Conservation (phyloP, 1,140 invertebrate species). For the Bombus pascuorum region DNA sequence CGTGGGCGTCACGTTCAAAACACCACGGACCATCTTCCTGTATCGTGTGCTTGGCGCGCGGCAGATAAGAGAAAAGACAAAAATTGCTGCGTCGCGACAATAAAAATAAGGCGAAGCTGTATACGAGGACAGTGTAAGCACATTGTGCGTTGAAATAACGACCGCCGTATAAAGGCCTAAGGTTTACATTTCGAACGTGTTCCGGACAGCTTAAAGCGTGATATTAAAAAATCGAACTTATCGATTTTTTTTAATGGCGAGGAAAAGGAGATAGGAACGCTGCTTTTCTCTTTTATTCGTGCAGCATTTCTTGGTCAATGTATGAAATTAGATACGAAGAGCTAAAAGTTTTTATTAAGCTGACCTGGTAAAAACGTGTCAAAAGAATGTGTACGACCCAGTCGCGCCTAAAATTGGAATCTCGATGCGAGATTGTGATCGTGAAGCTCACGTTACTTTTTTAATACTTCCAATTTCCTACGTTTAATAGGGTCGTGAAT, state of each 20-base stretch:
- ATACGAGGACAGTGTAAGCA: not conserved
- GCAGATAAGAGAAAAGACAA: constrained; percentile 21
- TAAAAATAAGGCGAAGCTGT: constrained; percentile 15
- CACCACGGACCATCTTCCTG: constrained; percentile 6
- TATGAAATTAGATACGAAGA: not conserved
- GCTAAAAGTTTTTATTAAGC: not conserved
- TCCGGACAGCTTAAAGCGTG: not conserved
- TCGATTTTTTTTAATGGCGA: not conserved
- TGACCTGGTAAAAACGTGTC: not conserved
- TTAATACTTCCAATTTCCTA: not conserved
- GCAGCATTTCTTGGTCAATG: not conserved
- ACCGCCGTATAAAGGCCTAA: not conserved
- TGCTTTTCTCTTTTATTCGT: not conserved
- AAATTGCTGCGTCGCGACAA: constrained; percentile 8
- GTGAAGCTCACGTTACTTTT: too few species aligned
- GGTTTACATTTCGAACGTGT: not conserved
- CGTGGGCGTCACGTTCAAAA: constrained; percentile 50
- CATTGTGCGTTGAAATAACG: not conserved
- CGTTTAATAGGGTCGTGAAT: constrained; percentile 35
- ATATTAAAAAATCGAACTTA: not conserved
- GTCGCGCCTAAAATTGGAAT: constrained; percentile 35
- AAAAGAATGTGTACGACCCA: not conserved
- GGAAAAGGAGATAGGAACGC: not conserved
- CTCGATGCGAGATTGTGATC: not conserved
- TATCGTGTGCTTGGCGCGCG: not conserved